Base-by-base conservation (phyloP, 1,140 invertebrate genomes). In the Rhizoglyphus robini region DNA sequence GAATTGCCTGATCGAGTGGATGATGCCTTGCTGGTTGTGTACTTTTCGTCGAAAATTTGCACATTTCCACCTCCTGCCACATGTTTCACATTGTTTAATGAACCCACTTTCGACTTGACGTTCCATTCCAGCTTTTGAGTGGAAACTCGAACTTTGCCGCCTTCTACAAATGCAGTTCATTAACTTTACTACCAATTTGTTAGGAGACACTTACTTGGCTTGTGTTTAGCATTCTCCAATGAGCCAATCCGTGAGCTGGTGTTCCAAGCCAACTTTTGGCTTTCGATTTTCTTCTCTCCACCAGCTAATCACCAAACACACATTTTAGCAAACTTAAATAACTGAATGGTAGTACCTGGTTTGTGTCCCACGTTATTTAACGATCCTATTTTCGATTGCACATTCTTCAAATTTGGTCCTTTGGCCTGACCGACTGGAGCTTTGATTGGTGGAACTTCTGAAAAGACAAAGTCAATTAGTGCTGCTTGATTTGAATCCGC, bases 361-460 rank as follows among this genome's bases (percentile, higher is more conserved):
- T 88, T 93, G 75, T 96, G 88, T 51, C 82, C 85, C 0, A 90
- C 81, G 74, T 96, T 96, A n/a, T 91, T 84, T 72, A 96, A 76
- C 2, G 92, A 96, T 4, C 93, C 93, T 68, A 96, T 90, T 80
- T 95, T 96, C 18, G 91, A 93, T 76, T 85, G 85, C 1, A 92
- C 88, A 58, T 87, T 83, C 77, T 90, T 90, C 47, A 95, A 76
- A 75, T 94, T 94, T 27, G 91, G 90, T 27, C 89, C 90, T 47
- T 90, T 88, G 4, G 88, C 87, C 63, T 84, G 81, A 51, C 90
- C 90, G 8, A 95, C 89, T 81, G 91, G 87, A 70, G 92, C 76
- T 81, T 92, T 93, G 74, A 92, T 93, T 87, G 92, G 92, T 62
- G 90, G 88, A 68, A 93, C 75, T 82, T 86, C 82, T 86, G 65